A percentile compares a stretch with the other conserved stretches of the same genome.
phyloP scores from a whole-genome alignment of 2,113 vertebrate genomes.

The Chelonoidis abingdonii region DNA sequence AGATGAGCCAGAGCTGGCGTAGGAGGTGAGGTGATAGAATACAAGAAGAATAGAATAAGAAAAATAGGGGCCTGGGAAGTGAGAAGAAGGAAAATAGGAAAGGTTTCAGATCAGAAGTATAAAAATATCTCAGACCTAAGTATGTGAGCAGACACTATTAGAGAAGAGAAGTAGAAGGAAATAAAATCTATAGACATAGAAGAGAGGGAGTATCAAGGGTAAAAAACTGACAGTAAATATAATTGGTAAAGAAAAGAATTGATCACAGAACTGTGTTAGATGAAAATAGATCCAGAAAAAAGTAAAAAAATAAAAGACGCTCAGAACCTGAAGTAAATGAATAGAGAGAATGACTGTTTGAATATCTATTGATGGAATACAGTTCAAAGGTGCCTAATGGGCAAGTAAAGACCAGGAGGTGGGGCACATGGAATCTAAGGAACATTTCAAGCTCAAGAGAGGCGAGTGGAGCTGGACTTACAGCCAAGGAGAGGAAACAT shows the following conservation, averaged over 20 bases:
- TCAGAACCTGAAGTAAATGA: not conserved
- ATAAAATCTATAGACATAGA: not conserved
- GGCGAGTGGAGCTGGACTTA: not conserved
- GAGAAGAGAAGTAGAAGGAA: not conserved
- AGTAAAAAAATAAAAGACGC: not conserved
- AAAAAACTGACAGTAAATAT: not conserved
- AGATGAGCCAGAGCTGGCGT: not conserved
- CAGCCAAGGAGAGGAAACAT: not conserved
- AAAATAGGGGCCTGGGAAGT: not conserved
- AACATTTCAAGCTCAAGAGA: not conserved
- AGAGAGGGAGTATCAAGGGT: not conserved
- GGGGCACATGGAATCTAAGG: not conserved
- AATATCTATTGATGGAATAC: not conserved
- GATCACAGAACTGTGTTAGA: not conserved
- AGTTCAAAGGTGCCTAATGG: not conserved
- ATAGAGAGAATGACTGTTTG: not conserved
- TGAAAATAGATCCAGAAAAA: not conserved
- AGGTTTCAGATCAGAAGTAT: not conserved
- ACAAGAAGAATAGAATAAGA: not conserved
- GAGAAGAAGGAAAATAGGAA: not conserved
- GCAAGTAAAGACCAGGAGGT: not conserved
- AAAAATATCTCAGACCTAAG: not conserved
- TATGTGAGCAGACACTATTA: not conserved
- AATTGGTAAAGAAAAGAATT: not conserved
- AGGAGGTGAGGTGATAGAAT: not conserved